Evolutionary conservation across 1,140 invertebrate species (phyloP).

Genomic region (Brachionus calyciflorus): DNA sequence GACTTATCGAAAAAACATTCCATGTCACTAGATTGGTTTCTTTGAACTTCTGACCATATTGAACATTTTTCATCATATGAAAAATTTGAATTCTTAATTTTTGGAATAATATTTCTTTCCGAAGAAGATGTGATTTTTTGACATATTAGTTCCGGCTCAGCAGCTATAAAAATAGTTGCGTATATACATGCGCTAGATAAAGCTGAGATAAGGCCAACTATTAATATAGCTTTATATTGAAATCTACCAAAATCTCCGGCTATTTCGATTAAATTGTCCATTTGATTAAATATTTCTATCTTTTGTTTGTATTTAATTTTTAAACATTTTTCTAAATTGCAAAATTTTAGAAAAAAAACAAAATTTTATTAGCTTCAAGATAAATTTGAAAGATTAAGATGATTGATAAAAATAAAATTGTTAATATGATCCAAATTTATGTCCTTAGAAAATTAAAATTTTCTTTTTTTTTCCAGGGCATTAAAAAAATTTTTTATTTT

Average conservation of each 20-base stretch:
- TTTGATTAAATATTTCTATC: not conserved
- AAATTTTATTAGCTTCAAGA: no score
- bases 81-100: not conserved
- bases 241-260: not conserved
- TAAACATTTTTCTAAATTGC: no score
- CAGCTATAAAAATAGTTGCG: not conserved
- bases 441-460: no score
- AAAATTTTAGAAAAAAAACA: no score
- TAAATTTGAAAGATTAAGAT: no score
- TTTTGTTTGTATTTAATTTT: not conserved
- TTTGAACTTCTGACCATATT: not conserved
- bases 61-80: not conserved
- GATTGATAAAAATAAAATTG: no score
- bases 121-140: not conserved
- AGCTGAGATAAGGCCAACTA: not conserved
- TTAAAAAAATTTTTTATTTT: no score
- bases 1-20: not conserved
- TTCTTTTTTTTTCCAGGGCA: no score
- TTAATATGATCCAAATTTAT: no score
- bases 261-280: not conserved
- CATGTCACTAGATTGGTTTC: not conserved
- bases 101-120: not conserved
- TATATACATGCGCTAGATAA: not conserved
- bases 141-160: not conserved
- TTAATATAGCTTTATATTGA: not conserved